Conservation (phyloP, 2,797 vertebrate species). For the Syngnathus acus region DNA sequence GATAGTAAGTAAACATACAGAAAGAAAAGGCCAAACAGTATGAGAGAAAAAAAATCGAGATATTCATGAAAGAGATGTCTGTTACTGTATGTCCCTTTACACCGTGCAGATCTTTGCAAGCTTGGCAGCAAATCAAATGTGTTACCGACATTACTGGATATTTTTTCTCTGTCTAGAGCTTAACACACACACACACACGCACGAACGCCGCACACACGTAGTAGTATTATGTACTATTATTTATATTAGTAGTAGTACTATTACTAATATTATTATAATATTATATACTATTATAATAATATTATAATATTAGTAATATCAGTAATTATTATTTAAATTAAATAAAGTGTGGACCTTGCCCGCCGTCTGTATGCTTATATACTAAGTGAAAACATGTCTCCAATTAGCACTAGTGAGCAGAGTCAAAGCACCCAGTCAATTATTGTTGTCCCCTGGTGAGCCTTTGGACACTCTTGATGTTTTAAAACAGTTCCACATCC, state of each 20-base stretch:
- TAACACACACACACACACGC: slow-evolving; percentile 4
- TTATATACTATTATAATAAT: no score
- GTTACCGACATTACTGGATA: slow-evolving; percentile 13
- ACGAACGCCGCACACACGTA: slow-evolving; percentile 5
- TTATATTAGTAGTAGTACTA: no score
- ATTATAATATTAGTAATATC: no score
- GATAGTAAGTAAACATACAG: not conserved
- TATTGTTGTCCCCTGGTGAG: not conserved
- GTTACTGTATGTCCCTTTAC: slow-evolving; percentile 31
- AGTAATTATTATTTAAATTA: no score
- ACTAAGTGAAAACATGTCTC: no score
- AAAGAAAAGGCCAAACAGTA: not conserved
- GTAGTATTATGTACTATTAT: no score
- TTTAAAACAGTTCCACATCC: slow-evolving; percentile 21
- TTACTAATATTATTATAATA: no score
- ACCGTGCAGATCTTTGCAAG: slow-evolving; percentile 58
- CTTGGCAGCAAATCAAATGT: slow-evolving; percentile 32
- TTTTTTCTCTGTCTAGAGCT: slow-evolving; percentile 14
- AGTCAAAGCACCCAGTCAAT: not conserved
- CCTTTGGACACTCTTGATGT: not conserved
- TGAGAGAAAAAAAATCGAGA: not conserved
- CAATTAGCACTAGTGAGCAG: no score
- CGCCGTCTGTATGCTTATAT: no score
- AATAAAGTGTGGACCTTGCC: no score
- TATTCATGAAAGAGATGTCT: not conserved